phyloP scores from a whole-genome alignment of 2,797 vertebrate genomes.

The Rhinichthys osculus region DNA sequence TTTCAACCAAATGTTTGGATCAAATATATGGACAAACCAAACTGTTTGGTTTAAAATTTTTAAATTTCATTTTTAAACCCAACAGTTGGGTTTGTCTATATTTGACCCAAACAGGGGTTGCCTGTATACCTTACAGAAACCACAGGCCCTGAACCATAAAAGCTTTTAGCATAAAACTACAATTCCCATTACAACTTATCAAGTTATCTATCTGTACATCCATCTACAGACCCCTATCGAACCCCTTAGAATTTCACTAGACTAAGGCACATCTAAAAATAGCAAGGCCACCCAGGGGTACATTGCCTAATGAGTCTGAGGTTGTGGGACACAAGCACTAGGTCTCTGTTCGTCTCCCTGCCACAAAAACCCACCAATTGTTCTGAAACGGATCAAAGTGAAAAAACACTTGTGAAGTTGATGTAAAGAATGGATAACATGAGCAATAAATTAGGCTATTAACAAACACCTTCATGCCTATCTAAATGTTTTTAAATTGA shows the following conservation, averaged over 20 bases:
- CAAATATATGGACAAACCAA: no score
- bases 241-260: conserved; percentile 36
- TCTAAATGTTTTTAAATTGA: not conserved
- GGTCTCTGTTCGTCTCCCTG: not conserved
- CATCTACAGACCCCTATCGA: not conserved
- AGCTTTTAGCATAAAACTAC: not conserved
- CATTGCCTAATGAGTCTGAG: conserved; percentile 11
- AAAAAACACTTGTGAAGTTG: not conserved
- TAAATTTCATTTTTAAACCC: no score
- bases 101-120: no score
- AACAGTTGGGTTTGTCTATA: no score
- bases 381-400: not conserved
- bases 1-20: no score
- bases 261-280: conserved; percentile 48
- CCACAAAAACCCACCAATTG: not conserved
- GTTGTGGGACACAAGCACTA: conserved; percentile 1
- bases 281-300: conserved; percentile 47
- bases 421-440: not conserved
- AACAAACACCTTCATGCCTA: not conserved
- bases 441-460: not conserved
- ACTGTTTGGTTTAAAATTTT: no score
- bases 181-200: not conserved
- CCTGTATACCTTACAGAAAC: not conserved
- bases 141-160: not conserved
- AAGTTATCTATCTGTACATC: not conserved